Evolutionary conservation across 2,888 invertebrate genomes (phyloP).

Genomic region (Ephialtes manifestator): DNA sequence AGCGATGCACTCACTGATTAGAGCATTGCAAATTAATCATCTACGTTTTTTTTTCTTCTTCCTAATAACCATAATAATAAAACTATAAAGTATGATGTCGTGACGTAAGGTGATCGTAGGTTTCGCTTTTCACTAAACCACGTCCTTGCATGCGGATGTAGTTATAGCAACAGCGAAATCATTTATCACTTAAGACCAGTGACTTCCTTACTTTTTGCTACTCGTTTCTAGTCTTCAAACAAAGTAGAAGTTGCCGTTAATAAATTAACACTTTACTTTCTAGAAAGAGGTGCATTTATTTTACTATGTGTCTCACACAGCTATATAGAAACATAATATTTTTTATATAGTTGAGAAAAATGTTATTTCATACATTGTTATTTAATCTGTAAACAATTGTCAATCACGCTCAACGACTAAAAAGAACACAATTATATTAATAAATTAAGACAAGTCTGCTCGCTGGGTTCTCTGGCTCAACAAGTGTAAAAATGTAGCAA

Average conservation of each 20-base stretch:
- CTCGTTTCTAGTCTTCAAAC: not conserved
- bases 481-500: too few relatives aligned
- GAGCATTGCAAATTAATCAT: constrained; percentile 57
- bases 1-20: constrained; percentile 65
- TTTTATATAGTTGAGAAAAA: not conserved
- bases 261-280: not conserved
- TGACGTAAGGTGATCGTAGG: constrained; percentile 35
- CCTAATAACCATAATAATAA: constrained; percentile 42
- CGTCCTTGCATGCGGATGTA: constrained; percentile 19
- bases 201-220: constrained; percentile 1
- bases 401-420: too few relatives aligned
- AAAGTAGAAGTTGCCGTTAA: not conserved
- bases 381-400: too few relatives aligned
- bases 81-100: not conserved
- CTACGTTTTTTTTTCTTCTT: constrained; percentile 40
- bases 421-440: too few relatives aligned
- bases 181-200: constrained; percentile 15
- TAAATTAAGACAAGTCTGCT: too few relatives aligned
- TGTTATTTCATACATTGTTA: too few relatives aligned
- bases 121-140: constrained; percentile 35
- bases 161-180: constrained; percentile 14
- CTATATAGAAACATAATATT: not conserved
- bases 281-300: not conserved
- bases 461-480: too few relatives aligned
- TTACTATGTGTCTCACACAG: not conserved